These are phyloP conservation scores for Pygathrix nemaeus DNA, from an alignment of 2,113 vertebrate genomes.

Conservation along the genomic window DNA sequence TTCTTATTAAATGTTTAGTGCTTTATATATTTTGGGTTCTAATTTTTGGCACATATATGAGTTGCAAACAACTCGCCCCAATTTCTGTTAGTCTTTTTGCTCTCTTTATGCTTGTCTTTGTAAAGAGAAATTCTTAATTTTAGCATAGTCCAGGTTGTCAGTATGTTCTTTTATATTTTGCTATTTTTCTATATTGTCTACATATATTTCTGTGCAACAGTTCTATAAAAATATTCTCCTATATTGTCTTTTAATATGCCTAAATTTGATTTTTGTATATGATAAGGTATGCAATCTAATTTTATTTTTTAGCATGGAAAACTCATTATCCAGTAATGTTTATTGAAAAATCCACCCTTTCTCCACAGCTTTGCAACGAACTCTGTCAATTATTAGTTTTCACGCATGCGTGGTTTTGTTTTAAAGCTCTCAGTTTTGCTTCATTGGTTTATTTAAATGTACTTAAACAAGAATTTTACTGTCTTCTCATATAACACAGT, in stretches of 20 bases:
- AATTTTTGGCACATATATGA: neutral
- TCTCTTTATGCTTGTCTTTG: neutral
- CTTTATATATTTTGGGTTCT: neutral
- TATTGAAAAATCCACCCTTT: neutral
- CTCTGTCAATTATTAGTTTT: neutral
- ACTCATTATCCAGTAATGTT: neutral
- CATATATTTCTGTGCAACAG: neutral
- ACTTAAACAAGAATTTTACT: neutral
- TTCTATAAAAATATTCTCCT: neutral
- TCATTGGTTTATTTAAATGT: neutral
- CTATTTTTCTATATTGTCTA: neutral
- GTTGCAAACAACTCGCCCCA: neutral
- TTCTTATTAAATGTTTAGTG: neutral
- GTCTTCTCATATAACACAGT: neutral
- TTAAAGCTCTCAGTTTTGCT: neutral
- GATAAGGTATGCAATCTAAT: neutral
- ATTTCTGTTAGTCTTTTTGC: neutral
- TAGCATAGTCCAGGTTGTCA: neutral
- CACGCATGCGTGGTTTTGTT: neutral
- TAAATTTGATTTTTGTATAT: neutral
- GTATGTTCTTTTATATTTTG: neutral
- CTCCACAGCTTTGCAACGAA: neutral
- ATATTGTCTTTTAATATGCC: neutral
- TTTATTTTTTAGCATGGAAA: neutral
- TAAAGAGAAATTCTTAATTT: neutral